Evolutionary conservation across 2,888 invertebrate genomes (phyloP), one percentile per base, ranked within the genome.

Genomic region (Hofmannophila pseudospretella): DNA sequence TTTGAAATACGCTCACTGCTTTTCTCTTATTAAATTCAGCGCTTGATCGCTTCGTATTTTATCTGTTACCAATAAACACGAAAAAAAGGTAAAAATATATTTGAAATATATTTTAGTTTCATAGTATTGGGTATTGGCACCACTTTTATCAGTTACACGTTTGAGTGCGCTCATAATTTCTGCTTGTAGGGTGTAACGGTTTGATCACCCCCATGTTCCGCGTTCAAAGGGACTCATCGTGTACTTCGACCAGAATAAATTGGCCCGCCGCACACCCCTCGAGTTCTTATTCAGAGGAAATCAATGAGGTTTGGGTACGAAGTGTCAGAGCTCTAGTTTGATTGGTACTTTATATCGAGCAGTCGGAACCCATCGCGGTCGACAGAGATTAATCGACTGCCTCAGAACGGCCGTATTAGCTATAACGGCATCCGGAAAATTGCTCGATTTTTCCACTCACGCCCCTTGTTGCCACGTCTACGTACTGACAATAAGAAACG

Each of bases 341-440:
- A 58, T 61, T 75, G 75, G 74, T 67, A 61, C 51, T 56, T 67
- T 69, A 64, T 70, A 73, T 68, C 66, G 66, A 68, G 65, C 63
- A 72, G 67, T 66, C 58, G 58, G 58, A 67, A 61, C 73, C 69
- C 74, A 74, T 73, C 77, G 71, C 67, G 65, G 74, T 67, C 64
- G 81, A 80, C 78, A 79, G 71, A 76, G 79, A 82, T 82, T 81
- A 82, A 84, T 81, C 74, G 79, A 66, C 58, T 55, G 63, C 67
- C 67, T 69, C 64, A 60, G 70, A 74, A 74, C 31, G 67, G 69
- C 70, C 74, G 71, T 79, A 80, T 82, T 81, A 79, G 74, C 75
- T 79, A 72, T 76, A 79, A 74, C 73, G 77, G 79, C 69, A 78
- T 81, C 77, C 74, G 75, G 77, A 81, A 84, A 80, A 81, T 78